These are phyloP conservation scores for Felis chaus DNA, from an alignment of 2,113 vertebrate species.

Conservation along the genomic window DNA sequence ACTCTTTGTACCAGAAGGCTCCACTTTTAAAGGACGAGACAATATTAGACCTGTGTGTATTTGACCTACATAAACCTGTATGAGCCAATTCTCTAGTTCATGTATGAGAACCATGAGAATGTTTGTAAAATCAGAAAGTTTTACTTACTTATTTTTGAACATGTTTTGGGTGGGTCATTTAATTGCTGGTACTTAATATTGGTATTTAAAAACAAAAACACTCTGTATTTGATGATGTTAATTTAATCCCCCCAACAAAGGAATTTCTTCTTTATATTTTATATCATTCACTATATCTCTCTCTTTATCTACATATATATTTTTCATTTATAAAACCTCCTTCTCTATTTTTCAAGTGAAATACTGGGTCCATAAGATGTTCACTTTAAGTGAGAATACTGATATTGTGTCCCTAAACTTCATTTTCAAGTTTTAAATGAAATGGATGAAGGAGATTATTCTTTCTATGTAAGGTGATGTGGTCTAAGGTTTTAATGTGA, in stretches of 20 bases:
- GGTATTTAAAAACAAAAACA: background rate
- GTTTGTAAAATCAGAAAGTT: background rate
- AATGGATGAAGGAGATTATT: background rate
- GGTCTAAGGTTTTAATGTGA: background rate
- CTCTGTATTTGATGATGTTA: background rate
- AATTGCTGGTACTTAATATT: background rate
- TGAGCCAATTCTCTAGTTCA: background rate
- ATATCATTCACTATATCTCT: background rate
- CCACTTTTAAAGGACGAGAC: background rate
- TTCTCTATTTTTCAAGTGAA: background rate
- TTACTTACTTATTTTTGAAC: background rate
- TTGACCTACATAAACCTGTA: background rate
- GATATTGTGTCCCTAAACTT: background rate
- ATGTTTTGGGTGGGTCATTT: background rate
- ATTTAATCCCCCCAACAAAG: background rate
- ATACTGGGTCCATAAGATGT: background rate
- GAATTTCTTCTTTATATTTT: background rate
- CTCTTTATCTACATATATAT: background rate
- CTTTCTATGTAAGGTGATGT: background rate
- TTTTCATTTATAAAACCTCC: background rate
- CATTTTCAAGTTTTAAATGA: background rate
- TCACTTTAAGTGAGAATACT: background rate
- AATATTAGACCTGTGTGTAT: background rate
- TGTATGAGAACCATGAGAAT: background rate
- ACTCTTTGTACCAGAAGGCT: fast-evolving